These are phyloP conservation scores for Dipodomys ordii DNA, from an alignment of 2,113 vertebrate genomes.

Conservation along the genomic window DNA sequence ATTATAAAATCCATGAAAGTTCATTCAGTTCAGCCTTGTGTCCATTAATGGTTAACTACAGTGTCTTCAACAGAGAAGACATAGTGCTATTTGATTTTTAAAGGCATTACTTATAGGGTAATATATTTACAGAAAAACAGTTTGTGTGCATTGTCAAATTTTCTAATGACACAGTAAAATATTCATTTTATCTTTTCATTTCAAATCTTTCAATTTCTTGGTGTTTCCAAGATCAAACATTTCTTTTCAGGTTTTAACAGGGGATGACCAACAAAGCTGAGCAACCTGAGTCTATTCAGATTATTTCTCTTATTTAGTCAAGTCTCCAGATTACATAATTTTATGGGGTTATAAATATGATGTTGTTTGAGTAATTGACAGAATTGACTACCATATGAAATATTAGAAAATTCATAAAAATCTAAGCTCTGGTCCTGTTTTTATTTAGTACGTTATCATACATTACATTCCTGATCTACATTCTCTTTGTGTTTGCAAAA, in stretches of 20 bases:
- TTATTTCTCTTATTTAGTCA: background rate
- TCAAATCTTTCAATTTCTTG: background rate
- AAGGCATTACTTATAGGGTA: background rate
- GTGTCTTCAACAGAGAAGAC: background rate
- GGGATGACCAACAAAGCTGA: background rate
- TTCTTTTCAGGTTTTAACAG: background rate
- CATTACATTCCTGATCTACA: background rate
- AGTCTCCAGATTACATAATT: background rate
- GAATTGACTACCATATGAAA: background rate
- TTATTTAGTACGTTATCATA: background rate
- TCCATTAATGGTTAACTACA: background rate
- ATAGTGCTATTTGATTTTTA: background rate
- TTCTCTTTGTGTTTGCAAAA: background rate
- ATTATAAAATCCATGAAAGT: background rate
- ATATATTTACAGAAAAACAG: conserved; percentile 26
- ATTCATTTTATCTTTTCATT: background rate
- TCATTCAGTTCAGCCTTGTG: background rate
- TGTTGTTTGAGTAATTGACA: background rate
- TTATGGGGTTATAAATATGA: background rate
- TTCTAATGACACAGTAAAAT: background rate
- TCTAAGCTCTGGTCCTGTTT: background rate
- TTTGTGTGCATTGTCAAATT: background rate
- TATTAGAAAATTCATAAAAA: background rate
- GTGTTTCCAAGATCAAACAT: background rate
- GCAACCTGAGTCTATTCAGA: background rate